Evolutionary conservation across 2,113 vertebrate species (phyloP).

Genomic region (Steatornis caripensis): DNA sequence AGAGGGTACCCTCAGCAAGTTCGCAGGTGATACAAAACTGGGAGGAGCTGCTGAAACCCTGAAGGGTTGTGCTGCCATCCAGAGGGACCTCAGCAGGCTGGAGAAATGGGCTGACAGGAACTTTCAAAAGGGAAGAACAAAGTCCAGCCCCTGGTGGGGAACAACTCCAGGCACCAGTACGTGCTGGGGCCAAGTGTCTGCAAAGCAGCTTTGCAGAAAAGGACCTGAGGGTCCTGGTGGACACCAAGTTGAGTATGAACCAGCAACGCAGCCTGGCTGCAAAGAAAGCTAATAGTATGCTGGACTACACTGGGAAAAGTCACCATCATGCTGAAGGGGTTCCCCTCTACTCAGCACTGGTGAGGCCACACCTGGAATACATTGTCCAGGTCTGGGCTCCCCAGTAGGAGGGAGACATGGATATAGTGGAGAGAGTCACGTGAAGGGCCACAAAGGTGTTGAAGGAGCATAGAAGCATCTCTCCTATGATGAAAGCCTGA

Average conservation of each 20-base stretch:
- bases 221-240: neutral
- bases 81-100: neutral
- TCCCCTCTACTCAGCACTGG: neutral
- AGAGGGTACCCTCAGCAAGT: neutral
- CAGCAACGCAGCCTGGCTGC: neutral
- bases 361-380: neutral
- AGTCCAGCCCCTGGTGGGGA: neutral
- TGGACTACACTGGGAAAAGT: neutral
- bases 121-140: neutral
- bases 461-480: neutral
- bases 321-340: neutral
- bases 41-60: neutral
- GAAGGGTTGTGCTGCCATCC: neutral
- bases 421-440: neutral
- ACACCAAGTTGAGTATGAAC: neutral
- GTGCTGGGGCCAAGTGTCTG: neutral
- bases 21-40: neutral
- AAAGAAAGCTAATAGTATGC: neutral
- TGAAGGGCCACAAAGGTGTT: neutral
- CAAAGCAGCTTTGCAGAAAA: neutral
- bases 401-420: neutral
- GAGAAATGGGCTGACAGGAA: neutral
- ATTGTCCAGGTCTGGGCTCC: neutral
- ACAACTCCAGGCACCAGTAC: neutral
- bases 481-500: neutral